Evolutionary conservation across 2,888 invertebrate species (phyloP).

Genomic region (Epiblema foenella): DNA sequence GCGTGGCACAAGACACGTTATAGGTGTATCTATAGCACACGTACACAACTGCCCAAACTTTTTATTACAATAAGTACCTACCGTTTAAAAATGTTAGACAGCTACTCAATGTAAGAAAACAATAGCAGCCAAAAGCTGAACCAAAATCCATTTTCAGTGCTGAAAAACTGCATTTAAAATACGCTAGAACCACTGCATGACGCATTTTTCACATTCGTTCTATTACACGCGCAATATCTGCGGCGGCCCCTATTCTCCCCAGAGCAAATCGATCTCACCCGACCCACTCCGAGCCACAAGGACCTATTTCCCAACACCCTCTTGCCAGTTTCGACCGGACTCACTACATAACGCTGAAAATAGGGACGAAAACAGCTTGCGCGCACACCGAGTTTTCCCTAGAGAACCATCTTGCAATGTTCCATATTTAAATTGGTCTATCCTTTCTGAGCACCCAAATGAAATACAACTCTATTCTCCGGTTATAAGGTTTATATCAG

Average conservation of each 20-base stretch:
- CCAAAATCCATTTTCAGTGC: neutral
- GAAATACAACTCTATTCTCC: slow-evolving; percentile 50
- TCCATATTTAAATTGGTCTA: slow-evolving; percentile 80
- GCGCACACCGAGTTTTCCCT: slow-evolving; percentile 70
- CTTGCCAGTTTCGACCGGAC: slow-evolving; percentile 55
- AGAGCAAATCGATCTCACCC: slow-evolving; percentile 80
- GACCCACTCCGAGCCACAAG: slow-evolving; percentile 55
- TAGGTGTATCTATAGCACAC: too few species aligned
- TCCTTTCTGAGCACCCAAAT: slow-evolving; percentile 57
- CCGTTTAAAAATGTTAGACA: too few species aligned
- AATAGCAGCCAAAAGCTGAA: neutral
- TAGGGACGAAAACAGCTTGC: slow-evolving; percentile 57
- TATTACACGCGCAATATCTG: slow-evolving; percentile 63
- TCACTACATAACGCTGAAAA: neutral
- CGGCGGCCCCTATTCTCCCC: slow-evolving; percentile 66
- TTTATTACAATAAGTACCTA: too few species aligned
- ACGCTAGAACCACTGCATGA: slow-evolving; percentile 28
- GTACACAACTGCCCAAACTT: too few species aligned
- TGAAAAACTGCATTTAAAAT: slow-evolving; percentile 20
- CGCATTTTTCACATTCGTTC: slow-evolving; percentile 48
- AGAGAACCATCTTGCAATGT: slow-evolving; percentile 82
- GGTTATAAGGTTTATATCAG: slow-evolving; percentile 49
- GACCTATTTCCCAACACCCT: slow-evolving; percentile 51
- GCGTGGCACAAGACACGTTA: neutral
- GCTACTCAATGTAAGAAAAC: neutral